Base-by-base conservation (phyloP, 2,888 invertebrate species). In the Chrysolina americana region DNA sequence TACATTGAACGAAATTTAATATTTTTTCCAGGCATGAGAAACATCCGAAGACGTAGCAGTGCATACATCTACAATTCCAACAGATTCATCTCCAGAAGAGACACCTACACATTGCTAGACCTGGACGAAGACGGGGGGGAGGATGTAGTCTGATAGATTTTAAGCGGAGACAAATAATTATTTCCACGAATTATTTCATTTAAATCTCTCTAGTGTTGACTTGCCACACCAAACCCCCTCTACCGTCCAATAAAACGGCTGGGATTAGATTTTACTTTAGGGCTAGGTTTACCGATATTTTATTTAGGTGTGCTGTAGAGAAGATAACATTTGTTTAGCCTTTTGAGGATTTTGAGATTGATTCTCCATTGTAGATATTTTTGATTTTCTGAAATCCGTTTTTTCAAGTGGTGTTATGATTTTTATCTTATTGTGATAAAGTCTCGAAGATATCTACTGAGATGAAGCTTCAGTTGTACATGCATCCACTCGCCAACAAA, bases 41-140 rank as follows among this genome's bases (percentile, higher is more conserved):
- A 93, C 0, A 87, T 95, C 17, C 87, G 94, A 65, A 89, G 94
- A 17, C 92, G 94, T 17, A 92, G 93, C 0, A 91, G 91, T 0
- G 85, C 81, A 5, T 80, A 80, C 59, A 77, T 82, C 15, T 76
- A 76, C 69, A 76, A 73, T 68, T 77, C 81, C 4, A 82, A 81
- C 63, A 76, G 83, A 73, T 85, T 92, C 15, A 85, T 93, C n/a
- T 89, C 90, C 17, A 87, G 90, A 41, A 89, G 90, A 73, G 93
- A 93, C 70, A 89, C 91, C 0, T 92, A 92, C 82, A 86, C 89
- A 1, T 83, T 91, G 66, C 84, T 92, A 21, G 82, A 85, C 56
- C 50, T 79, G 48, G 78, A 74, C 41, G 79, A 79, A 41, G 79
- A 77, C 15, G 72, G 71, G 2, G 69, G 41, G 17, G 73, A 72